Conservation (phyloP, 2,113 vertebrate species). For the Phaetusa simplex region DNA sequence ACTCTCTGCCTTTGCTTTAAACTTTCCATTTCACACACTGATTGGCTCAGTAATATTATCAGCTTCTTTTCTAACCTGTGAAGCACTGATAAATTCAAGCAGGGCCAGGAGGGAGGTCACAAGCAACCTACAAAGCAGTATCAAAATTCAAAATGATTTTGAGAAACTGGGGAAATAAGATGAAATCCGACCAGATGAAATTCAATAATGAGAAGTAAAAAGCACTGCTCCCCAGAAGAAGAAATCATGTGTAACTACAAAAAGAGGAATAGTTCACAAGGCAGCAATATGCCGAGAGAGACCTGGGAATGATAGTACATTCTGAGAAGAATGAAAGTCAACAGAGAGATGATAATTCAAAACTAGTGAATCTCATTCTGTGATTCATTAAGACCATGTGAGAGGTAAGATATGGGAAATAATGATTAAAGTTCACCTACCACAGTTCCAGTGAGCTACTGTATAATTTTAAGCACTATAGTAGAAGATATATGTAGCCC, state of each 20-base stretch:
- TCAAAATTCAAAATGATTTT: slow-evolving; percentile 27
- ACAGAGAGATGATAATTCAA: neutral
- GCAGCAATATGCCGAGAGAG: neutral
- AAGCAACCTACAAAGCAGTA: neutral
- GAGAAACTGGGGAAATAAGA: slow-evolving; percentile 35
- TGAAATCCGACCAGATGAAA: slow-evolving; percentile 20
- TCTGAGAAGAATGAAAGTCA: neutral
- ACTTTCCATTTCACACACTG: neutral
- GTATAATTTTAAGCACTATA: neutral
- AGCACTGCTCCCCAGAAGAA: neutral
- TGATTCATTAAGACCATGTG: neutral
- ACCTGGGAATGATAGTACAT: neutral
- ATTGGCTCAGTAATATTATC: slow-evolving; percentile 21
- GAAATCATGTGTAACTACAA: neutral
- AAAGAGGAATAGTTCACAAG: neutral
- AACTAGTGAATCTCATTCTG: neutral
- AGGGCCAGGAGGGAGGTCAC: neutral
- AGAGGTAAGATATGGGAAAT: neutral
- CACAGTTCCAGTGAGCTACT: neutral
- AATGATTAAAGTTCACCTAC: neutral
- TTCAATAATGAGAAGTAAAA: slow-evolving; percentile 34
- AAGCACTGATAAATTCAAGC: neutral
- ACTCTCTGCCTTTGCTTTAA: neutral
- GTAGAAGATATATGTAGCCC: neutral
- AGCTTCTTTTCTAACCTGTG: slow-evolving; percentile 14